These are phyloP conservation scores for Diplolepis rosae DNA, from an alignment of 2,888 invertebrate species.

Conservation along the genomic window DNA sequence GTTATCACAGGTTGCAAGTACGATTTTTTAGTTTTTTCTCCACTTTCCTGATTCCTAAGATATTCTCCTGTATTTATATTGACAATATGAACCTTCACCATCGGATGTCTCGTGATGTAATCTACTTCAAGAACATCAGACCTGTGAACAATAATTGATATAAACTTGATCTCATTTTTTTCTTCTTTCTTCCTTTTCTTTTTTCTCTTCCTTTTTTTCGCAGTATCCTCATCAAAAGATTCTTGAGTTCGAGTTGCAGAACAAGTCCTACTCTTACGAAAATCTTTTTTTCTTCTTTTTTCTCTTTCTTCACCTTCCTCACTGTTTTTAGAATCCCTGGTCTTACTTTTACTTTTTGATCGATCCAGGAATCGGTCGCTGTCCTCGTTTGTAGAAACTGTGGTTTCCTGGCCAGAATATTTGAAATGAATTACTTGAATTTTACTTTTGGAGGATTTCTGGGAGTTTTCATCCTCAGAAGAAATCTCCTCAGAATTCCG, in stretches of 20 bases:
- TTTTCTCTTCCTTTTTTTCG: constrained; percentile 31
- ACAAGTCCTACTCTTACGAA: constrained; percentile 44
- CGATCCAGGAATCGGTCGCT: constrained; percentile 10
- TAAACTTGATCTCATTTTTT: constrained; percentile 62
- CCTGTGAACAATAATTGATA: constrained; percentile 77
- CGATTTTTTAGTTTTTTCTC: constrained; percentile 58
- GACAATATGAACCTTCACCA: constrained; percentile 79
- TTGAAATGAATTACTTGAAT: constrained; percentile 12
- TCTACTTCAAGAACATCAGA: constrained; percentile 78
- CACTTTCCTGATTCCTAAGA: constrained; percentile 62
- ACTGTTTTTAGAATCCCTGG: neutral
- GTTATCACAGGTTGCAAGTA: constrained; percentile 79
- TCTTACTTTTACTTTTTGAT: neutral
- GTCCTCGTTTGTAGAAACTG: constrained; percentile 46
- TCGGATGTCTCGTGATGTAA: constrained; percentile 78
- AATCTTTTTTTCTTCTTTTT: constrained; percentile 32
- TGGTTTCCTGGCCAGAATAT: constrained; percentile 48
- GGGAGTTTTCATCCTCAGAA: constrained; percentile 26
- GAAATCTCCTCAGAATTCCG: constrained; percentile 27
- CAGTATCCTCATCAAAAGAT: constrained; percentile 23
- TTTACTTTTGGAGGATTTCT: constrained; percentile 18
- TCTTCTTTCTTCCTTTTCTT: constrained; percentile 44
- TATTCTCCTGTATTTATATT: constrained; percentile 77
- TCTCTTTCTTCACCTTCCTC: neutral
- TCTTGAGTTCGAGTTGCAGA: constrained; percentile 35